A percentile compares a stretch with the other conserved stretches of the same genome.
Conservation (phyloP, 1,140 invertebrate genomes). For the Rhizoglyphus robini region DNA sequence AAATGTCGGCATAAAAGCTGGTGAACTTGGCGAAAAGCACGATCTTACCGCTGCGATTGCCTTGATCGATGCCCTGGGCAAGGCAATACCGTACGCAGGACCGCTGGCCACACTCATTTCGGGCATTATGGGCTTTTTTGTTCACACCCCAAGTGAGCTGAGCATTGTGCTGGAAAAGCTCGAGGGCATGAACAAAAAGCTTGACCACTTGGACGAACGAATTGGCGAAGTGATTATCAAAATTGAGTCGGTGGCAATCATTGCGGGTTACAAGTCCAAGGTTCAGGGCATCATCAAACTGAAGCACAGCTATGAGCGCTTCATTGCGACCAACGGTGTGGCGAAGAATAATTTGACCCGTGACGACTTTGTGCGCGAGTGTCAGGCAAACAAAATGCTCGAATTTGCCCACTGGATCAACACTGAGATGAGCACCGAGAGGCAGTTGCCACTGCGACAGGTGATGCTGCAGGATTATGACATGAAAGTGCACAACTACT, state of each 20-base stretch:
- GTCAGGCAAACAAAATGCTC: background rate
- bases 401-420: background rate
- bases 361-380: background rate
- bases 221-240: background rate
- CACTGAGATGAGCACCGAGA: background rate
- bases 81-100: background rate
- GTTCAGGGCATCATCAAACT: background rate
- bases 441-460: background rate
- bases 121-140: background rate
- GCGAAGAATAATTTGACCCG: background rate
- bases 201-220: background rate
- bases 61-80: background rate
- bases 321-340: background rate
- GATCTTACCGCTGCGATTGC: background rate
- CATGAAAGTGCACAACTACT: background rate
- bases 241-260: background rate
- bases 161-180: background rate
- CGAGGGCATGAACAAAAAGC: background rate
- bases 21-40: background rate
- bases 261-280: background rate
- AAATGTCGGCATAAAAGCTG: background rate
- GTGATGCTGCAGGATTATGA: background rate
- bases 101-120: background rate
- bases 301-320: background rate
- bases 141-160: background rate